A percentile compares a stretch with the other conserved stretches of the same genome.
Evolutionary conservation across 2,888 invertebrate genomes (phyloP).

Genomic region (Parapristionchus giblindavisi): DNA sequence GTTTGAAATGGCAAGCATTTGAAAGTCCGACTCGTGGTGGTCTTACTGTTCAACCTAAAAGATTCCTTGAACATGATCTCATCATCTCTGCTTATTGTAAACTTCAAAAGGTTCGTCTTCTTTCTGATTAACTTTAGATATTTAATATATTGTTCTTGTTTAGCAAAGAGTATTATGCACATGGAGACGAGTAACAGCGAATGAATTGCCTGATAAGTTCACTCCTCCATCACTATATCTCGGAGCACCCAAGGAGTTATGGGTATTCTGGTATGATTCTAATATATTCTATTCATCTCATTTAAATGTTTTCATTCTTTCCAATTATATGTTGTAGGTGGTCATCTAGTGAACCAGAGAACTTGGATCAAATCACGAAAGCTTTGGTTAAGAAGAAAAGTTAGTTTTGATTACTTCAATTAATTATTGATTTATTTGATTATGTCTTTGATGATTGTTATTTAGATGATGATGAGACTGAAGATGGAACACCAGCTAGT

Average conservation of each 20-base stretch:
- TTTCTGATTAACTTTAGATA: neutral
- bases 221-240: neutral
- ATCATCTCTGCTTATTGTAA: conserved; percentile 22
- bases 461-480: conserved; percentile 16
- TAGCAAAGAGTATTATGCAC: neutral
- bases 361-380: too few relatives aligned
- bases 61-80: conserved; percentile 12
- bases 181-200: conserved; percentile 3
- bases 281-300: too few relatives aligned
- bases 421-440: too few relatives aligned
- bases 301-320: too few relatives aligned
- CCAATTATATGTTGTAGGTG: too few relatives aligned
- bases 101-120: conserved; percentile 9
- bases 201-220: conserved; percentile 1
- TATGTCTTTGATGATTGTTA: neutral
- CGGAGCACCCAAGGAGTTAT: conserved; percentile 12
- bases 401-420: too few relatives aligned
- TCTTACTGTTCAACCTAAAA: neutral
- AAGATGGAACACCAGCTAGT: neutral
- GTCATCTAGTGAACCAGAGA: too few relatives aligned
- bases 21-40: neutral
- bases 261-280: conserved; percentile 37
- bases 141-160: neutral
- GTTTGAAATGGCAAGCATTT: conserved; percentile 31
- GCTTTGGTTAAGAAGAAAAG: too few relatives aligned